Conservation (phyloP, 2,888 invertebrate genomes). For the Lasioglossum figueresi region DNA sequence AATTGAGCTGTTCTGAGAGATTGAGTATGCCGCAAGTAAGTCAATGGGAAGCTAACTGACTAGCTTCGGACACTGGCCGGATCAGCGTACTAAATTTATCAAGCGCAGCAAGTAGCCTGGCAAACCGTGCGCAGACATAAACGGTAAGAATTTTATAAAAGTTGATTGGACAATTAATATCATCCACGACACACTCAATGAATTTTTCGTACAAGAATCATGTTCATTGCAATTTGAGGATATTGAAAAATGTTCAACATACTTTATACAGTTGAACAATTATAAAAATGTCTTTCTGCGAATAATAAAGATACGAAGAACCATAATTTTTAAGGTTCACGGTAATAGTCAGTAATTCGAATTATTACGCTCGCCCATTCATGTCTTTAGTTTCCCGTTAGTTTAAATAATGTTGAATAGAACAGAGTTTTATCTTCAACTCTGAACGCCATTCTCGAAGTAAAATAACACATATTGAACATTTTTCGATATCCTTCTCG, state of each 20-base stretch:
- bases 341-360: too few relatives aligned
- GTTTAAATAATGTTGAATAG: neutral
- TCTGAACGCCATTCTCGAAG: too few relatives aligned
- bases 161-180: neutral
- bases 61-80: neutral
- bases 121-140: neutral
- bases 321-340: neutral
- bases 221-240: neutral
- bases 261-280: too few relatives aligned
- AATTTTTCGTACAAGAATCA: neutral
- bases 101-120: neutral
- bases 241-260: too few relatives aligned
- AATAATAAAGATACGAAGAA: neutral
- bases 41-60: neutral
- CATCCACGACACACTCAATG: neutral
- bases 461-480: too few relatives aligned
- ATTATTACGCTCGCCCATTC: too few relatives aligned
- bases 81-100: neutral
- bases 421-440: too few relatives aligned
- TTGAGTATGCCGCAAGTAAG: neutral
- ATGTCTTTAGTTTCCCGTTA: neutral
- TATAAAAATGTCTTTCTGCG: neutral
- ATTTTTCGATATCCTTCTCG: too few relatives aligned
- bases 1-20: slow-evolving; percentile 29
- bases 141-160: neutral